phyloP scores from a whole-genome alignment of 2,888 invertebrate genomes.

The Noctua fimbriata region DNA sequence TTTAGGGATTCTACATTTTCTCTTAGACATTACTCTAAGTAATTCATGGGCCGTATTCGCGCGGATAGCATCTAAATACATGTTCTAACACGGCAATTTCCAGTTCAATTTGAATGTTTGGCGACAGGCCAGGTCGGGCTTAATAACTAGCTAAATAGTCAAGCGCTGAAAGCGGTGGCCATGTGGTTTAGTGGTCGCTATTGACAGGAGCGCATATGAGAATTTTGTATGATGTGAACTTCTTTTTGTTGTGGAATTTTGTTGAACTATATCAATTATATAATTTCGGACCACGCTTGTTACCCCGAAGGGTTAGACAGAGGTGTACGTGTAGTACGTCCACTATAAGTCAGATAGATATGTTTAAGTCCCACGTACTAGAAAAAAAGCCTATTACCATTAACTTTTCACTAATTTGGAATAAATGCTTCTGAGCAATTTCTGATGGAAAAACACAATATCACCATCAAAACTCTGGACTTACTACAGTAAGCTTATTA shows the following conservation, averaged over 20 bases:
- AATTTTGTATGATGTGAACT: not conserved
- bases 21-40: conserved; percentile 52
- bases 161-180: conserved; percentile 62
- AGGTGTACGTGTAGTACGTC: not conserved
- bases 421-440: not conserved
- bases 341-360: not conserved
- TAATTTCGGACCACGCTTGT: not conserved
- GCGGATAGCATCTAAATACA: conserved; percentile 64
- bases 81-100: conserved; percentile 66
- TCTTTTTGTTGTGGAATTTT: conserved; percentile 8
- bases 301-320: not conserved
- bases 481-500: not conserved
- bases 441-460: not conserved
- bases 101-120: conserved; percentile 78
- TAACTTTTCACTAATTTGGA: not conserved
- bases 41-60: conserved; percentile 53
- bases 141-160: conserved; percentile 73
- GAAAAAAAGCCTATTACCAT: not conserved
- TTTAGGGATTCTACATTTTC: conserved; percentile 46
- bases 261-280: not conserved
- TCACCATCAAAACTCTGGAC: too few relatives aligned
- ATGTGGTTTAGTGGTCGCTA: conserved; percentile 58
- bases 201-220: conserved; percentile 29
- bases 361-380: not conserved
- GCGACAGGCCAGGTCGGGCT: conserved; percentile 71